Conservation (phyloP, 2,797 vertebrate genomes). For the Darevskia mixta region DNA sequence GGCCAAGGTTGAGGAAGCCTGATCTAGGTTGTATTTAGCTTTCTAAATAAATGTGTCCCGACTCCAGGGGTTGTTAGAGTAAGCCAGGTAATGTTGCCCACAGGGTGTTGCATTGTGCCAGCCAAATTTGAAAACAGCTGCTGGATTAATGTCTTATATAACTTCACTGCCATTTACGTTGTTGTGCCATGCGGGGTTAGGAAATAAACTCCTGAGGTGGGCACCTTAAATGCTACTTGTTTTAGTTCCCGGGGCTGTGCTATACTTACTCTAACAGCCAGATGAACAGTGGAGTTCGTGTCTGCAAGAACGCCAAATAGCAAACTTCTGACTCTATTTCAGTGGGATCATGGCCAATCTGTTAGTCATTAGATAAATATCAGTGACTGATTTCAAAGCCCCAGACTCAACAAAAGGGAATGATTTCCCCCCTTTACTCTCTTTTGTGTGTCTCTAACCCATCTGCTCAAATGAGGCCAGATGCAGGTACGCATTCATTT, state of each 20-base stretch:
- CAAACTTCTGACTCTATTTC: conserved; percentile 27
- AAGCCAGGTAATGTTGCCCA: neutral
- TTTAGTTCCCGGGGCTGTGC: conserved; percentile 1
- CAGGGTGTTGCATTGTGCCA: neutral
- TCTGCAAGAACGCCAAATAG: neutral
- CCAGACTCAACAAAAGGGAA: conserved; percentile 13
- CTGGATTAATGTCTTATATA: conserved; percentile 22
- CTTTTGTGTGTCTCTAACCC: neutral
- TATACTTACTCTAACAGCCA: neutral
- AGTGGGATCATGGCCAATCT: conserved; percentile 26
- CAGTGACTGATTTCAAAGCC: neutral
- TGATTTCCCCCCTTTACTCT: neutral
- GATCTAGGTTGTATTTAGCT: conserved; percentile 7
- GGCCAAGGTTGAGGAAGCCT: no score
- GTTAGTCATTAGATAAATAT: conserved; percentile 28
- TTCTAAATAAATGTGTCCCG: neutral
- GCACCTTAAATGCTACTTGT: neutral
- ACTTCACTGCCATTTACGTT: neutral
- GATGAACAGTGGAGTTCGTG: conserved; percentile 13
- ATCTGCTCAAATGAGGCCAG: neutral
- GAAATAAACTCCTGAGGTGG: neutral
- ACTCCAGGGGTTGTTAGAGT: neutral
- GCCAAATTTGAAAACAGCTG: neutral
- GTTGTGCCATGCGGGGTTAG: neutral
- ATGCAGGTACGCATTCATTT: neutral